These are phyloP conservation scores for Telmatherina bonti DNA, from an alignment of 2,797 vertebrate species.

Conservation along the genomic window DNA sequence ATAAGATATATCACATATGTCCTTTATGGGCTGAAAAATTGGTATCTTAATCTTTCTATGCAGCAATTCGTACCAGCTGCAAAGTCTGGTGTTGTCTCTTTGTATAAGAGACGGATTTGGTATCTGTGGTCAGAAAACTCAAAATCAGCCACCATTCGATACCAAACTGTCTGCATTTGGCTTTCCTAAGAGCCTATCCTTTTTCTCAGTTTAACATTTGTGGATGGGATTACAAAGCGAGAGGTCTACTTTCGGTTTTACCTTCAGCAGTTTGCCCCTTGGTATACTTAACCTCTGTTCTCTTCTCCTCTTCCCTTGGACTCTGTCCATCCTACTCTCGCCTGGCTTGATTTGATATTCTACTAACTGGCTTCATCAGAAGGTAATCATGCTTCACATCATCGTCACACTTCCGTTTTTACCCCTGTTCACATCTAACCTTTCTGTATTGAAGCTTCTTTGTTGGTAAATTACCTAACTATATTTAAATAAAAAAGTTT, in stretches of 20 bases:
- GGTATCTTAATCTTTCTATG: constrained; percentile 8
- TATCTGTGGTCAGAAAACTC: constrained; percentile 21
- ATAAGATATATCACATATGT: neutral
- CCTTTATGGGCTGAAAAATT: constrained; percentile 10
- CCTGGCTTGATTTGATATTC: constrained; percentile 82
- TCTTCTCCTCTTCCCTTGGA: constrained; percentile 77
- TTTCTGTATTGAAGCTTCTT: constrained; percentile 38
- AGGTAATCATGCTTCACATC: constrained; percentile 89
- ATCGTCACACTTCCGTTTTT: constrained; percentile 65
- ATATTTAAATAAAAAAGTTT: neutral
- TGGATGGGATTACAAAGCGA: constrained; percentile 55
- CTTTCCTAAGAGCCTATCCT: constrained; percentile 18
- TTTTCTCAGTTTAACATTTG: constrained; percentile 31
- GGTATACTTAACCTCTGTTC: constrained; percentile 71
- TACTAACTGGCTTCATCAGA: constrained; percentile 88
- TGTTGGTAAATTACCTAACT: neutral
- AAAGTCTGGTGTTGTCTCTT: constrained; percentile 15
- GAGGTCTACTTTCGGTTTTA: constrained; percentile 64
- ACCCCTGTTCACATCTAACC: constrained; percentile 72
- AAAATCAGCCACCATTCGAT: constrained; percentile 32
- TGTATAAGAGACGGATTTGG: neutral
- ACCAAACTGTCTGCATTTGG: constrained; percentile 36
- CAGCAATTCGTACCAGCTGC: neutral
- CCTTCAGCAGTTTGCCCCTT: constrained; percentile 59
- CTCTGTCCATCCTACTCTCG: constrained; percentile 81